phyloP scores from a whole-genome alignment of 2,113 vertebrate species.

The Mesitornis unicolor region DNA sequence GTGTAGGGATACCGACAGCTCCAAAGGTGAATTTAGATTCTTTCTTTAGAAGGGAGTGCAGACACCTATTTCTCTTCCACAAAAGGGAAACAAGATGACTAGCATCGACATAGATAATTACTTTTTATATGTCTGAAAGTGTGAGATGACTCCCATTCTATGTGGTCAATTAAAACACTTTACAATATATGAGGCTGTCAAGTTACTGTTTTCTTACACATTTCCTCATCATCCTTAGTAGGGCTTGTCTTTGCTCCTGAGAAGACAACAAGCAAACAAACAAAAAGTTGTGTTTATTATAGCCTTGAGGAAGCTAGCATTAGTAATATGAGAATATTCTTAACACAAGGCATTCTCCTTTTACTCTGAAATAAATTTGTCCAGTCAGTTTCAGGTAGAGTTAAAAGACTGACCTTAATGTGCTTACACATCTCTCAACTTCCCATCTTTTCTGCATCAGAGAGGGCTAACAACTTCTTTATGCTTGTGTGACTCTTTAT shows the following conservation, averaged over 20 bases:
- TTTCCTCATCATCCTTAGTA: neutral
- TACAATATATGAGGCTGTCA: neutral
- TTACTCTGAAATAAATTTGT: neutral
- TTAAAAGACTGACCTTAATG: neutral
- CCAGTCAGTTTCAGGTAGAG: neutral
- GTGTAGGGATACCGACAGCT: neutral
- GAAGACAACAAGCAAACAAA: neutral
- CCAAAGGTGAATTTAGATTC: neutral
- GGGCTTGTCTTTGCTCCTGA: neutral
- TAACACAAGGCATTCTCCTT: neutral
- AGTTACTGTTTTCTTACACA: neutral
- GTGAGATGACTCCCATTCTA: neutral
- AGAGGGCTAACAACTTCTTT: neutral
- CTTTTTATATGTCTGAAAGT: neutral
- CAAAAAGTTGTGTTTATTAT: neutral
- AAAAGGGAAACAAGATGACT: neutral
- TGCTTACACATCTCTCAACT: neutral
- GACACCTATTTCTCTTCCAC: neutral
- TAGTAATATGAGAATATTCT: neutral
- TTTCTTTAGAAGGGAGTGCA: neutral
- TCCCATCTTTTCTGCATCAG: neutral
- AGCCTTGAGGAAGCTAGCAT: neutral
- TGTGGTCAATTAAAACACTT: slow-evolving; percentile 31
- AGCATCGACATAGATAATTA: neutral
- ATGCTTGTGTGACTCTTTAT: neutral